These are phyloP conservation scores for Hesperia comma DNA, from an alignment of 2,888 invertebrate genomes.

Conservation along the genomic window DNA sequence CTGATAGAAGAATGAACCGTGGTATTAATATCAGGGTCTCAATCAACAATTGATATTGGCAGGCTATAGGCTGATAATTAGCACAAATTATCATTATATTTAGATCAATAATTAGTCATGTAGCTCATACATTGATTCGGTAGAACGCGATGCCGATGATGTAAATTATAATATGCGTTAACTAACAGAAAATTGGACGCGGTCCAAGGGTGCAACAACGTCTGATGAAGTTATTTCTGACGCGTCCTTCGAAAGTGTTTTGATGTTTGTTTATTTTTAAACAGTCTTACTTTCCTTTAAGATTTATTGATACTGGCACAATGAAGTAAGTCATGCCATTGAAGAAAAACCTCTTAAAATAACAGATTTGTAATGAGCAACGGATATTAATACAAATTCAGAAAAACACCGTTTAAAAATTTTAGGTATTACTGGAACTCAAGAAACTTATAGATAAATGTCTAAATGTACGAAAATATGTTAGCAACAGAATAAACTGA, in stretches of 20 bases:
- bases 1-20: not conserved
- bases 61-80: slow-evolving; percentile 4
- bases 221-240: slow-evolving; percentile 30
- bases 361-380: not conserved
- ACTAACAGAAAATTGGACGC: slow-evolving; percentile 55
- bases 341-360: slow-evolving; percentile 2
- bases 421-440: no score
- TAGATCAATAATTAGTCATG: slow-evolving; percentile 20
- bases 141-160: slow-evolving; percentile 28
- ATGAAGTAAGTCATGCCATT: not conserved
- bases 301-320: slow-evolving; percentile 20
- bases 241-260: slow-evolving; percentile 34
- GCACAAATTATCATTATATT: slow-evolving; percentile 6
- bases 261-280: slow-evolving; percentile 30
- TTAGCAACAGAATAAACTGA: no score
- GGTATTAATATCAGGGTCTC: not conserved
- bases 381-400: no score
- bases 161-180: slow-evolving; percentile 38
- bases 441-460: no score
- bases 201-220: slow-evolving; percentile 55
- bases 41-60: not conserved
- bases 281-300: slow-evolving; percentile 25
- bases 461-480: no score
- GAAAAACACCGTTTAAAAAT: no score
- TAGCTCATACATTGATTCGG: slow-evolving; percentile 18